Evolutionary conservation across 2,797 vertebrate genomes (phyloP), one percentile per base, ranked within the genome.

Genomic region (Trematomus bernacchii): DNA sequence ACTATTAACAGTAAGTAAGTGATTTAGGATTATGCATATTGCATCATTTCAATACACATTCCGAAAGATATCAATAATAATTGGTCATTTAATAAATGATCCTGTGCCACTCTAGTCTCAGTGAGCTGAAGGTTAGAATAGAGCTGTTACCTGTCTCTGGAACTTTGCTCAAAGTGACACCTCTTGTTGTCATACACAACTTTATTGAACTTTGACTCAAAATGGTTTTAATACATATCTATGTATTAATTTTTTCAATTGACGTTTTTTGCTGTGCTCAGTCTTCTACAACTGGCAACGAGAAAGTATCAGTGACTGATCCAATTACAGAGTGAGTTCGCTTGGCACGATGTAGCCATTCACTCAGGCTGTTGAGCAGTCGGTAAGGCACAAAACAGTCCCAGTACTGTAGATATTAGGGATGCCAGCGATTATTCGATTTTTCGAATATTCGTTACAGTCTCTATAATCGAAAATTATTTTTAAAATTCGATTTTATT

Each of bases 221-320:
- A 43, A 21, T 16, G 11, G 21, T 10, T 13, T 50, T 16, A 51
- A 6, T 40, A 2, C 15, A 3, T 47, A 44, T 44, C 43, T 9
- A 37, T 30, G 2, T 15, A 15, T 3, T 10, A 7, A 19, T 1
- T 3, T 40, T 73, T 50, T 44, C 2, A 33, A 44, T 6, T 73
- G 27, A 47, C 60, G 33, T 50, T 77, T 70, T 12, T 66, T 21
- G 47, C 43, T 5, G 14, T 13, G 44, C 55, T 51, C 43, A 21
- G 27, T 66, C 60, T 54, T 71, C 16, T 40, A 43, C 33, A 42
- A 10, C 62, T 85, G 85, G 78, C 87, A 85, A 63, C 18, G 42
- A 67, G 50, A 80, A 81, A 55, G 79, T 80, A 82, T 90, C 87
- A 55, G 61, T 81, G 71, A 66, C 87, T 85, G 76, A 88, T 89